Base-by-base conservation (phyloP, 1,140 invertebrate species). In the Drosophila novamexicana region DNA sequence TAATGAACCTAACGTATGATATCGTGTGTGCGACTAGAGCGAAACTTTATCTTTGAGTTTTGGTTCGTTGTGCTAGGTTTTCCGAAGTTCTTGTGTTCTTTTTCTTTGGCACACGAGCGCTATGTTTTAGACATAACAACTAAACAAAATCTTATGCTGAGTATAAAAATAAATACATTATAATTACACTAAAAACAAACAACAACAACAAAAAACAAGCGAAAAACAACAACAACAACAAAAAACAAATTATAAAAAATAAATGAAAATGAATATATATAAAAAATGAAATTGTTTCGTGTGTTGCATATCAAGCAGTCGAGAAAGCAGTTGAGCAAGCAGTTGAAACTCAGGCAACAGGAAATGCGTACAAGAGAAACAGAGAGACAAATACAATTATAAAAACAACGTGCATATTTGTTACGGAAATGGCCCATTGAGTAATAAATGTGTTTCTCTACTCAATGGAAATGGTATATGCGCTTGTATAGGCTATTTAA, bases 111-210 rank as follows among this genome's bases (percentile, higher is more conserved):
- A 75, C 70, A 75, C 32, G 54, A 37, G 63, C 59, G 36, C 59
- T 77, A 22, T 47, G 65, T 74, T 65, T 68, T 77, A 74, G 59
- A 75, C 47, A 68, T 79, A 77, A 76, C 63, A 63, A 82, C 79
- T 88, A 88, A 82, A 83, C 63, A 79, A 86, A 88, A 89, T 88
- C 84, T 88, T 88, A 88, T 88, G 83, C 83, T 83, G 84, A 88
- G 84, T 80, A 84, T 83, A 83, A 88, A 82, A 78, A 88, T 83
- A 83, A 80, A 77, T 89, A 88, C 81, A 83, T 63, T 66, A 71
- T 52, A 71, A 75, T 68, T 68, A 74, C 76, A 76, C 76, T 77
- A 81, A 82, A 84, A 73, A 74, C 69, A 67, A 79, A 59, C 18
- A 18, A 18, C 18, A 18, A 5, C 22, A 29, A 29, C 22, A 29